Evolutionary conservation across 2,113 vertebrate species (phyloP).

Genomic region (Gavia stellata): DNA sequence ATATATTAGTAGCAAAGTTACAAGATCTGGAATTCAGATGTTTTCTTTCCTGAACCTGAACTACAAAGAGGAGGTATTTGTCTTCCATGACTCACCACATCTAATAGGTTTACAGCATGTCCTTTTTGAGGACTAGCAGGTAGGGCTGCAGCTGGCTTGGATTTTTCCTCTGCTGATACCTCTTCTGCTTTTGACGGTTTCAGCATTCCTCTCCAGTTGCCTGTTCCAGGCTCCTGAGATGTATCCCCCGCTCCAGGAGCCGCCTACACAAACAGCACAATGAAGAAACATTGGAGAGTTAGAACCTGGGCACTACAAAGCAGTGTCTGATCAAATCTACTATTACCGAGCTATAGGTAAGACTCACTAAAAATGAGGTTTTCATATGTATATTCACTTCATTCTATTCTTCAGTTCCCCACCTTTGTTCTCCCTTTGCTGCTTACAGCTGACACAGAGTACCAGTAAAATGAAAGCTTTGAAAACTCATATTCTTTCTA

Average conservation of each 20-base stretch:
- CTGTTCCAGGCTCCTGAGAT: slow-evolving; percentile 81
- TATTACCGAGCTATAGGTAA: not conserved
- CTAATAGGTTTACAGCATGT: slow-evolving; percentile 91
- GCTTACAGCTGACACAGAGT: not conserved
- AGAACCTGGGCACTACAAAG: not conserved
- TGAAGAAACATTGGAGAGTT: not conserved
- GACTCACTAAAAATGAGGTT: not conserved
- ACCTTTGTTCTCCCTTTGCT: not conserved
- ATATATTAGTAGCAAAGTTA: not conserved
- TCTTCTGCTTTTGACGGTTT: slow-evolving; percentile 84
- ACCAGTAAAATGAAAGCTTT: not conserved
- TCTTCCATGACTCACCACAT: slow-evolving; percentile 81
- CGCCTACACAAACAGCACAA: slow-evolving; percentile 62
- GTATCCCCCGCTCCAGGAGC: slow-evolving; percentile 63
- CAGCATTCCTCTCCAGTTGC: slow-evolving; percentile 95
- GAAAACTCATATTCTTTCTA: not conserved
- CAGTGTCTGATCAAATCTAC: not conserved
- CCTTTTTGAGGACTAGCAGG: slow-evolving; percentile 86
- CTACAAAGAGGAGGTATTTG: not conserved
- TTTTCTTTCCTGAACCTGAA: not conserved
- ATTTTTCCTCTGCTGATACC: slow-evolving; percentile 71
- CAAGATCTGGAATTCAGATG: not conserved
- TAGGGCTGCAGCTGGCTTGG: slow-evolving; percentile 51
- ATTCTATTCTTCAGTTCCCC: not conserved
- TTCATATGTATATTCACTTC: not conserved